Evolutionary conservation across 2,888 invertebrate species (phyloP).

Genomic region (Timandra comae): DNA sequence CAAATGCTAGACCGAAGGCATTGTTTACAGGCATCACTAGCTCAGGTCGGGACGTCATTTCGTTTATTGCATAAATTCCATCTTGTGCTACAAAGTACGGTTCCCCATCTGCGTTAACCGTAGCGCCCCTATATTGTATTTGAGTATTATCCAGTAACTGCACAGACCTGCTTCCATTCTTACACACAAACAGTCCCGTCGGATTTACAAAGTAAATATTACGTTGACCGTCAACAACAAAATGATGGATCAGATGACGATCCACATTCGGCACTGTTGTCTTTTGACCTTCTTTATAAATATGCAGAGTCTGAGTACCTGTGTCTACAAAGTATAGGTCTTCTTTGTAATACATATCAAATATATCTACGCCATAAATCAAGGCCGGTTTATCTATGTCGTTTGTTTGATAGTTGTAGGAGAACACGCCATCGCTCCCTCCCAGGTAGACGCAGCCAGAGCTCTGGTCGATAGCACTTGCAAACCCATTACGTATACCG

Average conservation of each 20-base stretch:
- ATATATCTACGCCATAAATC: slow-evolving; percentile 38
- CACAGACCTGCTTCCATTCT: slow-evolving; percentile 27
- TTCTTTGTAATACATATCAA: slow-evolving; percentile 45
- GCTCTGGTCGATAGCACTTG: slow-evolving; percentile 45
- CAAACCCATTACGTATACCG: slow-evolving; percentile 49
- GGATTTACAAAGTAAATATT: slow-evolving; percentile 42
- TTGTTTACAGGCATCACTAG: slow-evolving; percentile 34
- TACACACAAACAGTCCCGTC: slow-evolving; percentile 34
- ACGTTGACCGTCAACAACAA: slow-evolving; percentile 32
- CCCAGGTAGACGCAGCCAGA: slow-evolving; percentile 43
- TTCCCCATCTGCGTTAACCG: slow-evolving; percentile 32
- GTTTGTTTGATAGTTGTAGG: slow-evolving; percentile 36
- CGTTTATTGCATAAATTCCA: slow-evolving; percentile 42
- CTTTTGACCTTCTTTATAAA: slow-evolving; percentile 26
- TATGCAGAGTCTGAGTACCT: slow-evolving; percentile 35
- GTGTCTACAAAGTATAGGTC: slow-evolving; percentile 49
- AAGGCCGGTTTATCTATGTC: slow-evolving; percentile 34
- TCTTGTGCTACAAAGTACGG: slow-evolving; percentile 43
- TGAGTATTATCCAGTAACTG: slow-evolving; percentile 28
- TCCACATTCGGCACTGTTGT: slow-evolving; percentile 27
- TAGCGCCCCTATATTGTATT: slow-evolving; percentile 38
- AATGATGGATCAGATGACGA: slow-evolving; percentile 41
- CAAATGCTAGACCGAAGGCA: slow-evolving; percentile 48
- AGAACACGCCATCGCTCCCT: slow-evolving; percentile 51
- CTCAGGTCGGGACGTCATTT: slow-evolving; percentile 26